Evolutionary conservation across 2,888 invertebrate species (phyloP).

Genomic region (Gastrophysa polygoni): DNA sequence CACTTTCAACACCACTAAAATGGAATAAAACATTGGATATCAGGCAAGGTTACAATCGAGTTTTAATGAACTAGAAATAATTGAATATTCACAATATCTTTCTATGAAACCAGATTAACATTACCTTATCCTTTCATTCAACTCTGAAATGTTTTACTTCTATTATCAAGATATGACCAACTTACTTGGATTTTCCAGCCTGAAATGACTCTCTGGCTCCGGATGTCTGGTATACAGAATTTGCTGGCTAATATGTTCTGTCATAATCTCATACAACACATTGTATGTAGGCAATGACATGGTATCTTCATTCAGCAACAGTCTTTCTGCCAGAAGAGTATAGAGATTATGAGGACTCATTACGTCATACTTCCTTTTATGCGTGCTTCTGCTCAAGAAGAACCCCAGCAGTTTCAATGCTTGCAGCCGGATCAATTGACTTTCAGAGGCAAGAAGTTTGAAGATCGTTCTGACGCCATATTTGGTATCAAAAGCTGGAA

Average conservation of each 20-base stretch:
- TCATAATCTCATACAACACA: conserved; percentile 97
- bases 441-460: conserved; percentile 94
- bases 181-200: conserved; percentile 96
- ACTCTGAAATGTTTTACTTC: too few relatives aligned
- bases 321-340: conserved; percentile 91
- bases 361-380: conserved; percentile 98
- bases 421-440: conserved; percentile 94
- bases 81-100: too few relatives aligned
- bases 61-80: too few relatives aligned
- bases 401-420: conserved; percentile 96
- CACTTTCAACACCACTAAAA: conserved; percentile 95
- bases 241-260: conserved; percentile 95
- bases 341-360: conserved; percentile 99
- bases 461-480: conserved; percentile 96
- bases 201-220: conserved; percentile 93
- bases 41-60: too few relatives aligned
- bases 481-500: conserved; percentile 98
- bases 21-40: conserved; percentile 20
- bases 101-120: too few relatives aligned
- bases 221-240: conserved; percentile 92
- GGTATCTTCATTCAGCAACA: conserved; percentile 86
- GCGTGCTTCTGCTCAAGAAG: conserved; percentile 96
- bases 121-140: too few relatives aligned
- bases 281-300: conserved; percentile 96
- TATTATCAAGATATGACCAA: conserved; percentile 13